A percentile compares a stretch with the other conserved stretches of the same genome.
Conservation (phyloP, 2,888 invertebrate species). For the Atethmia centrago region DNA sequence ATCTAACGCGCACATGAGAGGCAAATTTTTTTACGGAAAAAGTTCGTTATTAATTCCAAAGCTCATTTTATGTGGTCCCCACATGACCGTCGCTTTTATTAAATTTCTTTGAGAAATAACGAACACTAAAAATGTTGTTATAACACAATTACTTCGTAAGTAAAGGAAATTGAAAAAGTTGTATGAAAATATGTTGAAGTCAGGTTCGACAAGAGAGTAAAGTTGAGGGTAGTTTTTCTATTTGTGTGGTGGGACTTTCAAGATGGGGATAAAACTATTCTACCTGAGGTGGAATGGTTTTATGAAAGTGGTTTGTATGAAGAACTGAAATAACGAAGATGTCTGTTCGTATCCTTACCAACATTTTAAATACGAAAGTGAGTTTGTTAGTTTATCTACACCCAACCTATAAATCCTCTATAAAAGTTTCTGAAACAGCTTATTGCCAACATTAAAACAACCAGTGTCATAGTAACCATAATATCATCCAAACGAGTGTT, state of each 20-base stretch:
- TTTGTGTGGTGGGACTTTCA: conserved; percentile 29
- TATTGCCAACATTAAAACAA: no score
- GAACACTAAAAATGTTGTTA: conserved; percentile 64
- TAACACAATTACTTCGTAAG: conserved; percentile 64
- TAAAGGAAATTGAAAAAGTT: conserved; percentile 64
- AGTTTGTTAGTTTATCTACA: no score
- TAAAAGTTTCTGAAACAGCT: no score
- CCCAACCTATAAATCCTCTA: no score
- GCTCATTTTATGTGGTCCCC: conserved; percentile 66
- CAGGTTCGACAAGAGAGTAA: conserved; percentile 52
- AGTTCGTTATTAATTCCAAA: conserved; percentile 67
- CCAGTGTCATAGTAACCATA: no score
- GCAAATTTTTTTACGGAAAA: conserved; percentile 65
- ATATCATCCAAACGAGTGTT: no score
- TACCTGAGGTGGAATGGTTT: not conserved
- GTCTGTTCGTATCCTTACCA: no score
- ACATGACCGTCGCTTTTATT: conserved; percentile 67
- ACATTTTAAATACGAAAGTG: no score
- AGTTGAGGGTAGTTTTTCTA: conserved; percentile 19
- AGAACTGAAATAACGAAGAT: no score
- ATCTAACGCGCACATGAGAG: conserved; percentile 17
- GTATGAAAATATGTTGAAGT: conserved; percentile 57
- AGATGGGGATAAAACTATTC: no score
- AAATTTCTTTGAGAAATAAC: conserved; percentile 68
- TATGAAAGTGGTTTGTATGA: not conserved